Evolutionary conservation across 2,888 invertebrate species (phyloP).

Genomic region (Ophion costatus): DNA sequence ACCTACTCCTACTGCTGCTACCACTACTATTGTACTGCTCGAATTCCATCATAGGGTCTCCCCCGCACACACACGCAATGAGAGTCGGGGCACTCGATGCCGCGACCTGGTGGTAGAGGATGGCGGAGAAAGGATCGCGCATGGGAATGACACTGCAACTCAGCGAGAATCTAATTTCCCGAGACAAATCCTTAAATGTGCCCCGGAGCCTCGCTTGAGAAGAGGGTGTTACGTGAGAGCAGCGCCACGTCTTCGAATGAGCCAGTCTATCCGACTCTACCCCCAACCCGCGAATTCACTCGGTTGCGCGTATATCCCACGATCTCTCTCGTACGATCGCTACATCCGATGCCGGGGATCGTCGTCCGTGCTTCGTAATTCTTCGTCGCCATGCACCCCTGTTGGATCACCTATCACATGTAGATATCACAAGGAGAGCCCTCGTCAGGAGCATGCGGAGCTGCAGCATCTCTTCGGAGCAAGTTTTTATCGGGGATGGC

Average conservation of each 20-base stretch:
- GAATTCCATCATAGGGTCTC: constrained; percentile 4
- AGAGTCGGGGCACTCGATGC: constrained; percentile 38
- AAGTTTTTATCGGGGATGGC: constrained; percentile 3
- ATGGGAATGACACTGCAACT: constrained; percentile 75
- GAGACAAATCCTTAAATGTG: constrained; percentile 82
- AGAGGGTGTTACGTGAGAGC: constrained; percentile 59
- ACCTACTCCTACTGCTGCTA: constrained; percentile 18
- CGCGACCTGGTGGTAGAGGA: constrained; percentile 48
- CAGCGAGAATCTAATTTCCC: constrained; percentile 82
- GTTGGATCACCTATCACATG: constrained; percentile 64
- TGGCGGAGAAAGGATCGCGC: constrained; percentile 63
- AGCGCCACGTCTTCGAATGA: constrained; percentile 64
- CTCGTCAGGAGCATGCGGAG: constrained; percentile 5
- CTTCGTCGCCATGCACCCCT: constrained; percentile 54
- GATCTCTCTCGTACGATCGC: constrained; percentile 43
- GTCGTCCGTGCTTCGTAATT: constrained; percentile 41
- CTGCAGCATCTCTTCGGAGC: background rate
- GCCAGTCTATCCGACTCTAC: constrained; percentile 49
- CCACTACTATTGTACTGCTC: constrained; percentile 17
- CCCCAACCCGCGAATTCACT: constrained; percentile 30
- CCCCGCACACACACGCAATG: constrained; percentile 35
- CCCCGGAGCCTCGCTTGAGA: constrained; percentile 74
- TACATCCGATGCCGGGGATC: constrained; percentile 45
- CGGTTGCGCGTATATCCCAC: constrained; percentile 52
- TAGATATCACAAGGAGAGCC: constrained; percentile 35